phyloP scores from a whole-genome alignment of 1,140 invertebrate species.

The Drosophila elegans region DNA sequence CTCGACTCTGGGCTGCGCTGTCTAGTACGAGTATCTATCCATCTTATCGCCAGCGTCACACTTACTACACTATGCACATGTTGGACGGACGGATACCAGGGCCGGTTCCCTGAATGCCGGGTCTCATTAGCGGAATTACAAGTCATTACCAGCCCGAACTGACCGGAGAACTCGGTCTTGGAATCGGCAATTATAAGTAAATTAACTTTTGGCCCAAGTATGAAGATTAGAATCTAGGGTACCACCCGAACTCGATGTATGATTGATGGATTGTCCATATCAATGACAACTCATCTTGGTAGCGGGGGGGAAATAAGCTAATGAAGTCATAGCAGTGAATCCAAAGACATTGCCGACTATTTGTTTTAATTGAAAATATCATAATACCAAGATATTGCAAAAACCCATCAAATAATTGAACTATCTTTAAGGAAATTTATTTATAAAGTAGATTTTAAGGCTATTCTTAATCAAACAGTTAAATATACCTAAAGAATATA shows the following conservation, averaged over 20 bases:
- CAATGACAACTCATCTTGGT: constrained; percentile 68
- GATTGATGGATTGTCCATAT: constrained; percentile 80
- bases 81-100: constrained; percentile 30
- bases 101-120: constrained; percentile 11
- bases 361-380: constrained; percentile 4
- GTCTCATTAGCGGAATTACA: constrained; percentile 84
- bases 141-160: constrained; percentile 74
- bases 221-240: constrained; percentile 67
- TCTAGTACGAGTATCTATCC: constrained; percentile 23
- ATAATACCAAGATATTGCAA: too few species aligned
- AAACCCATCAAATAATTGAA: too few species aligned
- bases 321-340: constrained; percentile 43
- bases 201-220: constrained; percentile 79
- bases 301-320: constrained; percentile 1
- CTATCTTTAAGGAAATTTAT: too few species aligned
- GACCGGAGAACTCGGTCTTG: constrained; percentile 29
- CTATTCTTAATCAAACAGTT: too few species aligned
- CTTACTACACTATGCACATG: constrained; percentile 48
- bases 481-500: too few species aligned
- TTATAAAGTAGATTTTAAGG: too few species aligned
- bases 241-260: constrained; percentile 56
- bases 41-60: constrained; percentile 72
- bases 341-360: constrained; percentile 10
- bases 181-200: constrained; percentile 84
- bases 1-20: constrained; percentile 15